Base-by-base conservation (phyloP, 1,140 invertebrate species). In the Papilio machaon region DNA sequence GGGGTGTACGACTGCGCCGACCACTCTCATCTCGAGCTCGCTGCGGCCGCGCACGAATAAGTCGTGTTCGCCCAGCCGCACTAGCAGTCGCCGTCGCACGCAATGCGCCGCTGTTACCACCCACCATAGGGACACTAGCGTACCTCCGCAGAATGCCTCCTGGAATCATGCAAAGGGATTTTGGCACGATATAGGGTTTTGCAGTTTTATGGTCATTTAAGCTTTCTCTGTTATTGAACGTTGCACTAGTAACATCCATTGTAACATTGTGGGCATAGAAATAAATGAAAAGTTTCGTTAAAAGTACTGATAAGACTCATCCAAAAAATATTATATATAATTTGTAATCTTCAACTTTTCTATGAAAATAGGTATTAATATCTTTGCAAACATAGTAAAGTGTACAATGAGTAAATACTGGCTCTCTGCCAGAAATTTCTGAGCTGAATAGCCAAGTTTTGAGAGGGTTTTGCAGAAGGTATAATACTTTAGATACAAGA, bases 91-190 rank as follows among this genome's bases (percentile, higher is more conserved):
- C 83, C 96, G 97, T 79, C 97, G 92, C 11, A 97, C 96, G 92
- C 98, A 99, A 91, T 99, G 98, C 1, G 98, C 98, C 0, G 98
- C 98, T 1, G 98, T 99, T 35, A 99, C 94, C 13, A 99, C 97
- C 98, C 98, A 99, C 35, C 96, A 95, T 0, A 97, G 96, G 0
- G 97, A 96, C 54, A 99, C 96, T 30, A 99, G 90, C 4, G 98
- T 99, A 7, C 98, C 98, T 0, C 98, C 98, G 89, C 98, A 99
- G 90, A 98, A 98, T 52, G 97, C 96, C 92, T 98, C 97, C 97
- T 97, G 85, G 35, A 82, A 54, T 79, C 5, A 79, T 30, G 49
- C 77, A 67, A 67, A 38, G 6, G 2, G 6, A 52, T 79, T 23
- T 67, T 30, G 11, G 17, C 13, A 17, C 5, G 11, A 17, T 17